phyloP scores from a whole-genome alignment of 2,797 vertebrate species.

The Distichodus sexfasciatus region DNA sequence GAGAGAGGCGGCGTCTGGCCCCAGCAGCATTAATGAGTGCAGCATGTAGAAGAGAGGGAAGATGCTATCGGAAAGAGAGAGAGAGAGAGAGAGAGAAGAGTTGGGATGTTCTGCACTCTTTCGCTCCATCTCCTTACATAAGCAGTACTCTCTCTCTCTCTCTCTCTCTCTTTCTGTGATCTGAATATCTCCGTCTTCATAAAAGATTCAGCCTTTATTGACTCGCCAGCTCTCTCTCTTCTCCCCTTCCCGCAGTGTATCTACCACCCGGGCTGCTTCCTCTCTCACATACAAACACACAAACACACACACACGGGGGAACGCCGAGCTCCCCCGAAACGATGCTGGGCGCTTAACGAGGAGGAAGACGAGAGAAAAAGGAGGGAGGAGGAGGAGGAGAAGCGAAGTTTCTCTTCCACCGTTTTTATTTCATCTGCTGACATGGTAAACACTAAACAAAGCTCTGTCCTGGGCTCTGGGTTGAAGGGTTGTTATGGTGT shows the following conservation, averaged over 20 bases:
- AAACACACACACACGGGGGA: conserved; percentile 56
- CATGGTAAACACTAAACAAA: conserved; percentile 23
- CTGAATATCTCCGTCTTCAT: conserved; percentile 90
- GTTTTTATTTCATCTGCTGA: conserved; percentile 28
- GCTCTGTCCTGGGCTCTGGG: no score
- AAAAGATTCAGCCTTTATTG: conserved; percentile 89
- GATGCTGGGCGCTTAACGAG: conserved; percentile 36
- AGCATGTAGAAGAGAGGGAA: conserved; percentile 15
- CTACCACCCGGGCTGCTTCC: conserved; percentile 62
- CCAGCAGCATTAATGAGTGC: conserved; percentile 63
- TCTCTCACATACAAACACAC: conserved; percentile 60
- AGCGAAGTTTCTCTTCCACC: background rate
- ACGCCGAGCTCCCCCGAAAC: conserved; percentile 34
- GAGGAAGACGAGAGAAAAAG: background rate
- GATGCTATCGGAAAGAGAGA: conserved; percentile 14
- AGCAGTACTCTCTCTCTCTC: conserved; percentile 77
- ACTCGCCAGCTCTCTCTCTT: conserved; percentile 74
- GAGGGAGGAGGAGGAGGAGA: background rate
- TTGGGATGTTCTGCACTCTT: conserved; percentile 34
- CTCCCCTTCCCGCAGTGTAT: conserved; percentile 60
- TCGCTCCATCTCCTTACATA: conserved; percentile 66
- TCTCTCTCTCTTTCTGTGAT: conserved; percentile 80
- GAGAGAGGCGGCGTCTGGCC: no score
- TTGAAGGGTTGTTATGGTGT: no score
- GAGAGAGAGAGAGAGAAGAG: no score